Conservation (phyloP, 2,888 invertebrate species). For the Glyphotaelius pellucidus region DNA sequence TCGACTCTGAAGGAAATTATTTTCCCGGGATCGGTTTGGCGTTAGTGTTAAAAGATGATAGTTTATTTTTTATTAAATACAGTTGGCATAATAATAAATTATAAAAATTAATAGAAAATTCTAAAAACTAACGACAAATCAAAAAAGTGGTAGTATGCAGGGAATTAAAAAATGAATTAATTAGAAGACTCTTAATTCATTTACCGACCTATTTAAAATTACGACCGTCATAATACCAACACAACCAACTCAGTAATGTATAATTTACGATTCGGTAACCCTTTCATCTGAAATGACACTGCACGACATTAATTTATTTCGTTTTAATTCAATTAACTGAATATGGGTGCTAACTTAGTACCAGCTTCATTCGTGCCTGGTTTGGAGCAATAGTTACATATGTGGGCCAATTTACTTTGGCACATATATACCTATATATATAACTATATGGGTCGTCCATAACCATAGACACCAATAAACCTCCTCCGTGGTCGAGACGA, state of each 20-base stretch:
- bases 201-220: neutral
- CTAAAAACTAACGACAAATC: too few species aligned
- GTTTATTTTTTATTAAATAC: too few species aligned
- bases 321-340: conserved; percentile 37
- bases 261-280: conserved; percentile 30
- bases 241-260: neutral
- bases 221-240: neutral
- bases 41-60: too few species aligned
- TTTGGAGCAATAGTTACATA: neutral
- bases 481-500: too few species aligned
- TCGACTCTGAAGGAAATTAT: too few species aligned
- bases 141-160: too few species aligned
- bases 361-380: neutral
- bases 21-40: too few species aligned
- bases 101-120: too few species aligned
- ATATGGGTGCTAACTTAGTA: neutral
- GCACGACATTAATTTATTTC: conserved; percentile 36
- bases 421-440: too few species aligned
- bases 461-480: neutral
- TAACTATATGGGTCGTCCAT: too few species aligned
- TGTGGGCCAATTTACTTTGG: neutral
- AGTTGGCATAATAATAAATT: too few species aligned
- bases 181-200: neutral
- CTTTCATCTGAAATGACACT: neutral
- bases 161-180: too few species aligned